Conservation (phyloP, 2,888 invertebrate genomes). For the Apeira syringaria region DNA sequence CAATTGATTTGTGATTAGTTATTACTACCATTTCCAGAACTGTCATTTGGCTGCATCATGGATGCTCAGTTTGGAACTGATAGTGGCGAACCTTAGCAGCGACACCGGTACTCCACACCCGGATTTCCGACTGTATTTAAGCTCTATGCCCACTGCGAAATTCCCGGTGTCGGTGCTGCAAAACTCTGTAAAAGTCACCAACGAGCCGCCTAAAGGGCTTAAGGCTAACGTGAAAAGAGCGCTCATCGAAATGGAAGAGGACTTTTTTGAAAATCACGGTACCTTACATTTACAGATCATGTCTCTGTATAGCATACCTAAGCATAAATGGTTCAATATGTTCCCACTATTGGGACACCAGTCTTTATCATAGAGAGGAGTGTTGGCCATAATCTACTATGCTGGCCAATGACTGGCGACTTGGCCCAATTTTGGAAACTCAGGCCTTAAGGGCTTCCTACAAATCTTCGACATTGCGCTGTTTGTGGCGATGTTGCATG, state of each 20-base stretch:
- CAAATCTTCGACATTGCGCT: too few relatives aligned
- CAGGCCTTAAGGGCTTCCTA: too few relatives aligned
- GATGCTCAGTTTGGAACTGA: constrained; percentile 93
- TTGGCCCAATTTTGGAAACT: too few relatives aligned
- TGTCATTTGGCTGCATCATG: constrained; percentile 97
- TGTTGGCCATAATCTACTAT: too few relatives aligned
- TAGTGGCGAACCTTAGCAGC: constrained; percentile 88
- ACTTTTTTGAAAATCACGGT: constrained; percentile 93
- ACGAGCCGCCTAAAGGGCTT: constrained; percentile 96
- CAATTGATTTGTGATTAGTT: too few relatives aligned
- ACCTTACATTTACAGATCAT: constrained; percentile 2
- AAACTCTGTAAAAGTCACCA: constrained; percentile 96
- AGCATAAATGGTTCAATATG: too few relatives aligned
- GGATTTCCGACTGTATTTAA: constrained; percentile 92
- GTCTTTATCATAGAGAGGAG: too few relatives aligned
- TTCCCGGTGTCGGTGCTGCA: constrained; percentile 97
- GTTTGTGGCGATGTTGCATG: too few relatives aligned
- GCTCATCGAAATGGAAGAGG: constrained; percentile 89
- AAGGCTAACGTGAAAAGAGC: constrained; percentile 94
- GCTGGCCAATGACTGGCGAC: too few relatives aligned
- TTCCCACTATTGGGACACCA: too few relatives aligned
- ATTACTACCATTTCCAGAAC: constrained; percentile 90
- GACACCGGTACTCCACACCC: constrained; percentile 86
- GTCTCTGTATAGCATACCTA: too few relatives aligned
- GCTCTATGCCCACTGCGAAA: constrained; percentile 93